Evolutionary conservation across 2,113 vertebrate genomes (phyloP).

Genomic region (Albula glossodonta): DNA sequence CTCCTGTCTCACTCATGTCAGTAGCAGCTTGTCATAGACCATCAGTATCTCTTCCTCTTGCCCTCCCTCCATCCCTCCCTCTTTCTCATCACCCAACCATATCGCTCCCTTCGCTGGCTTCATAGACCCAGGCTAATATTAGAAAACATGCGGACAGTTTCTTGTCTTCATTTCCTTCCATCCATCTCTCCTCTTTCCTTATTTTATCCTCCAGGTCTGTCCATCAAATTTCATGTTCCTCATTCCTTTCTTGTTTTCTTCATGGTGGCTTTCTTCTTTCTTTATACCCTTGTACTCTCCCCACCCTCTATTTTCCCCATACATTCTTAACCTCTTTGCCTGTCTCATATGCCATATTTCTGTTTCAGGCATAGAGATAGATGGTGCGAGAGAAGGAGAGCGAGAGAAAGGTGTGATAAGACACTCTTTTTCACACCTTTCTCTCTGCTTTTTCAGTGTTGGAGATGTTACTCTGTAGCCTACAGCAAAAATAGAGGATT

Average conservation of each 20-base stretch:
- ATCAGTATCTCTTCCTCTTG: constrained; percentile 47
- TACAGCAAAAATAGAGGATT: constrained; percentile 24
- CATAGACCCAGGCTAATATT: constrained; percentile 5
- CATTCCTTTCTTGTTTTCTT: not conserved
- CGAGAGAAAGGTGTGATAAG: constrained; percentile 61
- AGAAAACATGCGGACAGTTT: not conserved
- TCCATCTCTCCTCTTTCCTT: constrained; percentile 44
- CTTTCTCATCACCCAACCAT: constrained; percentile 31
- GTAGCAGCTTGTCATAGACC: constrained; percentile 69
- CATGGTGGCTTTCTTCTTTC: constrained; percentile 31
- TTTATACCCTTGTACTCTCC: not conserved
- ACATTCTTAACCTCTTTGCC: constrained; percentile 6
- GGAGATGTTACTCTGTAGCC: constrained; percentile 56
- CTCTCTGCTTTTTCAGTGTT: constrained; percentile 26
- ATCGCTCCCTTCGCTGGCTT: not conserved
- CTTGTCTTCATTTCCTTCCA: not conserved
- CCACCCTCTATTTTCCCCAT: not conserved
- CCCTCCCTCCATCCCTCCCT: not conserved
- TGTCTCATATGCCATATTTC: constrained; percentile 37
- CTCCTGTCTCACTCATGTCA: constrained; percentile 63
- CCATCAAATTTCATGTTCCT: not conserved
- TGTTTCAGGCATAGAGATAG: constrained; percentile 18
- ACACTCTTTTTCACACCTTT: constrained; percentile 61
- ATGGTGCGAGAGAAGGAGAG: constrained; percentile 29
- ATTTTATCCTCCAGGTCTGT: constrained; percentile 7